Conservation (phyloP, 2,113 vertebrate genomes). For the Gulo gulo region DNA sequence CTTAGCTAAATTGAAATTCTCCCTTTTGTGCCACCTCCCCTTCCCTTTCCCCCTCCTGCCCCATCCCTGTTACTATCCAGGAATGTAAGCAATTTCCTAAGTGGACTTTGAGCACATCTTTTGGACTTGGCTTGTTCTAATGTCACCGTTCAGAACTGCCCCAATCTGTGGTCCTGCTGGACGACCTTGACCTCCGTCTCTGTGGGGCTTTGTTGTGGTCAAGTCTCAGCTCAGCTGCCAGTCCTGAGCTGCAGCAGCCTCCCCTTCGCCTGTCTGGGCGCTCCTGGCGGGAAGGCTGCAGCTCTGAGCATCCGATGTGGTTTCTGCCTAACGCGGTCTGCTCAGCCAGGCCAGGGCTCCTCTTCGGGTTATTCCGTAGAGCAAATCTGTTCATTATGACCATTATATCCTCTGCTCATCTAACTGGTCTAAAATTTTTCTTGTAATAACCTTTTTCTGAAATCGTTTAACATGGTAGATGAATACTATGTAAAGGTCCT, state of each 20-base stretch:
- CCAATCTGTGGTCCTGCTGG: not conserved
- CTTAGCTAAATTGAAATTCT: not conserved
- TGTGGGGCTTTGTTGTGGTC: rapidly evolving
- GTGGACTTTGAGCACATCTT: not conserved
- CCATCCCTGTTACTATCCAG: not conserved
- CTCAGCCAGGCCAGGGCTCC: rapidly evolving
- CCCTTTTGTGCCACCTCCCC: not conserved
- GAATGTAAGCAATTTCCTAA: not conserved
- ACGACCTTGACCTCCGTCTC: not conserved
- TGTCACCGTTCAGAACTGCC: rapidly evolving
- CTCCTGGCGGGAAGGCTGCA: not conserved
- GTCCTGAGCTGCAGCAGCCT: not conserved
- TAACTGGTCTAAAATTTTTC: not conserved
- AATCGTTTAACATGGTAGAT: not conserved
- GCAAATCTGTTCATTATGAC: not conserved
- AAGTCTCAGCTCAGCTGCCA: not conserved
- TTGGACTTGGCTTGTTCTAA: not conserved
- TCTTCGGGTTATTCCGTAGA: rapidly evolving
- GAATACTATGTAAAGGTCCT: not conserved
- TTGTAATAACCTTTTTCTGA: not conserved
- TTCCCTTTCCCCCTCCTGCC: not conserved
- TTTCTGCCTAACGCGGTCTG: too few relatives aligned
- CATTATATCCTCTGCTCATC: not conserved
- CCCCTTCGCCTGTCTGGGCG: not conserved
- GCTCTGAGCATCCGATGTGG: rapidly evolving